Conservation (phyloP, 2,113 vertebrate genomes). For the Pedionomus torquatus region DNA sequence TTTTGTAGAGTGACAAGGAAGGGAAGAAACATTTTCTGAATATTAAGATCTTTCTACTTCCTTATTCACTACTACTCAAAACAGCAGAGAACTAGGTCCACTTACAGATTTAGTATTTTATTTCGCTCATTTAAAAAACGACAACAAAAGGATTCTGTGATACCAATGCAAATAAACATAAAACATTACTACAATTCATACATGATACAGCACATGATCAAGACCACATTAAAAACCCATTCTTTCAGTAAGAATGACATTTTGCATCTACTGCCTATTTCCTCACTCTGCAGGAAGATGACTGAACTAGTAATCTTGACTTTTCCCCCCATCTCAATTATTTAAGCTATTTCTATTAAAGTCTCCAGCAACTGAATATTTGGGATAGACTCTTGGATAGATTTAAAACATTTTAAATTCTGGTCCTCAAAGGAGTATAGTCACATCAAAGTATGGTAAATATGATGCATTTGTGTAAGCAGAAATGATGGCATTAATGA, state of each 20-base stretch:
- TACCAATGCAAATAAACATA: neutral
- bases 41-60: neutral
- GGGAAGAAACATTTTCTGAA: neutral
- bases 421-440: neutral
- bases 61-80: neutral
- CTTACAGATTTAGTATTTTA: neutral
- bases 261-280: neutral
- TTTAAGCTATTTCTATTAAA: neutral
- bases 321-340: neutral
- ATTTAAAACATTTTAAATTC: neutral
- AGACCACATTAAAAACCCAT: neutral
- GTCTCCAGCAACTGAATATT: neutral
- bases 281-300: neutral
- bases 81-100: neutral
- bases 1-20: neutral
- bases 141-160: neutral
- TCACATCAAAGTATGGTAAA: neutral
- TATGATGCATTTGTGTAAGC: neutral
- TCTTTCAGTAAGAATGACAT: neutral
- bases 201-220: neutral
- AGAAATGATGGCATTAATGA: neutral
- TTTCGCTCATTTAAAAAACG: neutral
- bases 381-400: neutral
- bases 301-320: neutral
- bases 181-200: neutral